Evolutionary conservation across 1,140 invertebrate genomes (phyloP), one percentile per base, ranked within the genome.

Genomic region (Thaumatotibia leucotreta): DNA sequence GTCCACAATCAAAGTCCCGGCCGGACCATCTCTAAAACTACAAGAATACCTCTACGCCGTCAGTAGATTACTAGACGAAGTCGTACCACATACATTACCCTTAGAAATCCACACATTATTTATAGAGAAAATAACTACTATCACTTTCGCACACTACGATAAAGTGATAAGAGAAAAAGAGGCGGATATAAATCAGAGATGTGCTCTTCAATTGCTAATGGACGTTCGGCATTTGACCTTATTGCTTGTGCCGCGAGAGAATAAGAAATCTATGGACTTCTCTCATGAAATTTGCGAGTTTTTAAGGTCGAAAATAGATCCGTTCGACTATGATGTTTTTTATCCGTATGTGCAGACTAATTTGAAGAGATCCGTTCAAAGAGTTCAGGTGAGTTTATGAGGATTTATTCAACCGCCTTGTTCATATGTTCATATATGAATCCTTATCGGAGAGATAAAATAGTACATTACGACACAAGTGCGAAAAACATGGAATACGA

Each of bases 261-360:
- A 95, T 68, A 94, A 95, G 76, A 83, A 85, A 68, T 82, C 93
- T 8, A 89, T 92, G 20, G 93, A 93, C 29, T 87, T 92, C 66
- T 94, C 95, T 23, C 93, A 93, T 58, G 89, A 93, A 61, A 92
- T 96, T 62, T 94, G 95, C 75, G 94, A 95, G 69, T 92, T 91
- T 68, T 85, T 97, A n/a, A 93, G 96, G 58, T 92, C 93, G 27
- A 95, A 94, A 77, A 96, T 98, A 45, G 97, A 98, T 93, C 97
- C 97, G 0, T 98, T 98, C 83, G 97, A 98, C 88, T 95, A 98
- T 69, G 96, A 98, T 85, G 95, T 98, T 0, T 98, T 98, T 80
- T 94, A 95, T 83, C 95, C 96, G 4, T 95, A 96, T 77, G 93
- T 98, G 66, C 94, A 96, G 74, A 92, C 92, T 0, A 97, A 97